A percentile compares a stretch with the other conserved stretches of the same genome.
Conservation (phyloP, 2,888 invertebrate genomes). For the Cheiracanthium punctorium region DNA sequence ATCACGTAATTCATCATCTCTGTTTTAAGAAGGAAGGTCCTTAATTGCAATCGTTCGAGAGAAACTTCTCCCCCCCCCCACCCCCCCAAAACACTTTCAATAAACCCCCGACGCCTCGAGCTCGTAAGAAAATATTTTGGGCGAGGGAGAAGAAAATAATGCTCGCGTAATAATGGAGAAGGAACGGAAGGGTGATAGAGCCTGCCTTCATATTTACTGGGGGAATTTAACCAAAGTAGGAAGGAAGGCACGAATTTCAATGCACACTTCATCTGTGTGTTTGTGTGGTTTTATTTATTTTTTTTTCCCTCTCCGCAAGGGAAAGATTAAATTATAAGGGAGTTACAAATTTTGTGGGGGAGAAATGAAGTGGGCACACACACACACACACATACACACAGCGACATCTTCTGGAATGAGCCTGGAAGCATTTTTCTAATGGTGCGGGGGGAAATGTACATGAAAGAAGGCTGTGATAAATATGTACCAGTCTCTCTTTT, state of each 20-base stretch:
- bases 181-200: no score
- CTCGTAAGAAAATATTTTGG: neutral
- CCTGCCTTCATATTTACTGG: no score
- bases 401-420: neutral
- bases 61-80: no score
- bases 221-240: neutral
- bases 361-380: neutral
- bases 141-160: neutral
- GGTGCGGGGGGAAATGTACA: neutral
- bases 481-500: neutral
- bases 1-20: slow-evolving; percentile 5
- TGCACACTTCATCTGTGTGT: neutral
- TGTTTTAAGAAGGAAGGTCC: neutral
- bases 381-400: no score
- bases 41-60: slow-evolving; percentile 62
- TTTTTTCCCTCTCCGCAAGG: no score
- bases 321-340: slow-evolving; percentile 8
- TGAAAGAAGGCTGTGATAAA: neutral
- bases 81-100: slow-evolving; percentile 44
- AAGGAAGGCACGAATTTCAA: neutral
- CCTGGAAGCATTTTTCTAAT: neutral
- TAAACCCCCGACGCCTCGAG: slow-evolving; percentile 11
- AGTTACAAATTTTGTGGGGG: neutral
- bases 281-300: no score
- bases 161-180: neutral